Conservation (phyloP, 2,888 invertebrate genomes). For the Meteorus cinctellus region DNA sequence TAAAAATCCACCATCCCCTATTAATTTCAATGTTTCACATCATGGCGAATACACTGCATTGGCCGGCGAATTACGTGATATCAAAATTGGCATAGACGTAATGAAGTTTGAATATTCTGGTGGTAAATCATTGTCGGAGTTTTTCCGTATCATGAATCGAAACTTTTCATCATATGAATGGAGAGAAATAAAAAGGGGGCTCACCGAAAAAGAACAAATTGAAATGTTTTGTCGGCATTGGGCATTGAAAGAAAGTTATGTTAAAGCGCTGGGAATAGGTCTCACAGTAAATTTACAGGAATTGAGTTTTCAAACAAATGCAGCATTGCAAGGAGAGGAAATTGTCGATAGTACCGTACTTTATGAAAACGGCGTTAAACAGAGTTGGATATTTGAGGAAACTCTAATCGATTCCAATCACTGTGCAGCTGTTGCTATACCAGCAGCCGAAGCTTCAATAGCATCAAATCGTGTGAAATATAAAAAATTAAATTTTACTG, state of each 20-base stretch:
- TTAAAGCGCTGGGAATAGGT: conserved; percentile 92
- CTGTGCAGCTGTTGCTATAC: conserved; percentile 84
- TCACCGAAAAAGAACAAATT: conserved; percentile 80
- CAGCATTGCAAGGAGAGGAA: conserved; percentile 59
- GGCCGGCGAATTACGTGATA: conserved; percentile 78
- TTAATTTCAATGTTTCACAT: conserved; percentile 92
- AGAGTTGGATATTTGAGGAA: conserved; percentile 89
- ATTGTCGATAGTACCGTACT: conserved; percentile 81
- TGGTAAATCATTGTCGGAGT: conserved; percentile 83
- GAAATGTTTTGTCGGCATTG: conserved; percentile 90
- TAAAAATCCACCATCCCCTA: conserved; percentile 45
- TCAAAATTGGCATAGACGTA: conserved; percentile 86
- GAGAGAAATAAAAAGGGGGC: conserved; percentile 79
- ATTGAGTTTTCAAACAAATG: conserved; percentile 83
- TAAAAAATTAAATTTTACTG: conserved; percentile 76
- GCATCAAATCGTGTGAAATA: conserved; percentile 71
- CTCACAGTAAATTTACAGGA: conserved; percentile 85
- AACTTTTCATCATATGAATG: conserved; percentile 90
- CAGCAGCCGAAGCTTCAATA: conserved; percentile 40
- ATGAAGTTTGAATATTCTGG: conserved; percentile 89
- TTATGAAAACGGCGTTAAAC: conserved; percentile 76
- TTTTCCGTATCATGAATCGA: conserved; percentile 90
- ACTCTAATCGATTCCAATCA: conserved; percentile 84
- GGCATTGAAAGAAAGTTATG: conserved; percentile 96
- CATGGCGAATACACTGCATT: conserved; percentile 91